Evolutionary conservation across 1,140 invertebrate genomes (phyloP).

Genomic region (Drosophila teissieri): DNA sequence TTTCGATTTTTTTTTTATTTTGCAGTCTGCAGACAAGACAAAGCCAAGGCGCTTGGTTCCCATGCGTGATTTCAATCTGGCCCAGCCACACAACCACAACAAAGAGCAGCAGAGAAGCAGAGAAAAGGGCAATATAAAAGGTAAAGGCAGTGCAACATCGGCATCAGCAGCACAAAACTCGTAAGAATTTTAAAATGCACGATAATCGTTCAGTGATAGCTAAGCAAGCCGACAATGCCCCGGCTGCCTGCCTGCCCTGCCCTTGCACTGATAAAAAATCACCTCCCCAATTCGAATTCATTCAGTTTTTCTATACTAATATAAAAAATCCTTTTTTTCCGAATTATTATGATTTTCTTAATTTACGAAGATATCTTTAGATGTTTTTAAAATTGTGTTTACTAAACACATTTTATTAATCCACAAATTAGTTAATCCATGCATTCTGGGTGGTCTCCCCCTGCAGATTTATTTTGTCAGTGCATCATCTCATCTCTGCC

Average conservation of each 20-base stretch:
- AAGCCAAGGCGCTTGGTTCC: constrained; percentile 78
- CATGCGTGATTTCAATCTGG: constrained; percentile 80
- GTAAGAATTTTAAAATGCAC: constrained; percentile 85
- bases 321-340: too few relatives aligned
- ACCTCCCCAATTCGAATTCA: background rate
- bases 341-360: too few relatives aligned
- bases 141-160: constrained; percentile 51
- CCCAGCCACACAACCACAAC: constrained; percentile 24
- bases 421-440: too few relatives aligned
- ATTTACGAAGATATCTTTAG: too few relatives aligned
- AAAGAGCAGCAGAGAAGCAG: constrained; percentile 35
- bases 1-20: constrained; percentile 19
- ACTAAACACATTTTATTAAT: too few relatives aligned
- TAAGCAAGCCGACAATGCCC: constrained; percentile 82
- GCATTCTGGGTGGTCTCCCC: too few relatives aligned
- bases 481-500: constrained; percentile 30
- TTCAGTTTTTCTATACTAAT: background rate
- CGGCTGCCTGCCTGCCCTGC: constrained; percentile 21
- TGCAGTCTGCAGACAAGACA: constrained; percentile 71
- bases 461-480: background rate
- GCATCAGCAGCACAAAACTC: constrained; percentile 72
- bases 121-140: constrained; percentile 78
- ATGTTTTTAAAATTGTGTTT: too few relatives aligned
- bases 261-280: constrained; percentile 3
- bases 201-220: constrained; percentile 85